Percentiles rank a stretch among this genome's conserved stretches.
Evolutionary conservation across 2,113 vertebrate species (phyloP).

Genomic region (Camelus dromedarius): DNA sequence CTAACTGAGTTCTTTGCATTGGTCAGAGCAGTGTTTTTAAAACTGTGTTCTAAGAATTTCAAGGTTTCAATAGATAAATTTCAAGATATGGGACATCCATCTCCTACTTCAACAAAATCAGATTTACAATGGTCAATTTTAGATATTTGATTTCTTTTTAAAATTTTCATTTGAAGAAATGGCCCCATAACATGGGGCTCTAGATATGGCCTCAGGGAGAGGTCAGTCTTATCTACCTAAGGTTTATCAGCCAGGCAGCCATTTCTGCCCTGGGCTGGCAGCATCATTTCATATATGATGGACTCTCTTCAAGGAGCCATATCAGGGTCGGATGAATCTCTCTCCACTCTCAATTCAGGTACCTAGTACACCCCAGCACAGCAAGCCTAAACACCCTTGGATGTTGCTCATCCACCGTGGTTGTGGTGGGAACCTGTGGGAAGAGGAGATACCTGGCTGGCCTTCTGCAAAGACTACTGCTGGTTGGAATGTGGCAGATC

Average conservation of each 20-base stretch:
- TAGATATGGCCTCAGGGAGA: not conserved
- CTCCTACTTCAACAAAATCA: not conserved
- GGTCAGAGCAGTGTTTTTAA: not conserved
- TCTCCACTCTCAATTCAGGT: not conserved
- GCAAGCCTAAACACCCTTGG: not conserved
- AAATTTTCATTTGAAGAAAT: slow-evolving; percentile 3
- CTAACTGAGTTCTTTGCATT: not conserved
- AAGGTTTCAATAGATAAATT: not conserved
- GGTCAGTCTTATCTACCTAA: not conserved
- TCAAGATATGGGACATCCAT: not conserved
- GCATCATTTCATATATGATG: not conserved
- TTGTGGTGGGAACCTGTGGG: not conserved
- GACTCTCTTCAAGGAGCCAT: not conserved
- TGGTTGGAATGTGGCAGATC: not conserved
- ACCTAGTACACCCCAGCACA: not conserved
- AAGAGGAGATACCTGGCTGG: not conserved
- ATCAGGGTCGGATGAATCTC: not conserved
- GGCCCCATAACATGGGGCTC: not conserved
- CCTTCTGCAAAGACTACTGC: not conserved
- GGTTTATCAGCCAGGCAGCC: not conserved
- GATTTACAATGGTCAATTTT: not conserved
- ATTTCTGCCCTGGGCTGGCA: not conserved
- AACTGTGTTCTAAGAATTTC: not conserved
- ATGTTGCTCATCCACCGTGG: not conserved
- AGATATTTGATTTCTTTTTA: not conserved